A percentile compares a stretch with the other conserved stretches of the same genome.
Evolutionary conservation across 2,888 invertebrate genomes (phyloP).

Genomic region (Scaptomyza caliginosa): DNA sequence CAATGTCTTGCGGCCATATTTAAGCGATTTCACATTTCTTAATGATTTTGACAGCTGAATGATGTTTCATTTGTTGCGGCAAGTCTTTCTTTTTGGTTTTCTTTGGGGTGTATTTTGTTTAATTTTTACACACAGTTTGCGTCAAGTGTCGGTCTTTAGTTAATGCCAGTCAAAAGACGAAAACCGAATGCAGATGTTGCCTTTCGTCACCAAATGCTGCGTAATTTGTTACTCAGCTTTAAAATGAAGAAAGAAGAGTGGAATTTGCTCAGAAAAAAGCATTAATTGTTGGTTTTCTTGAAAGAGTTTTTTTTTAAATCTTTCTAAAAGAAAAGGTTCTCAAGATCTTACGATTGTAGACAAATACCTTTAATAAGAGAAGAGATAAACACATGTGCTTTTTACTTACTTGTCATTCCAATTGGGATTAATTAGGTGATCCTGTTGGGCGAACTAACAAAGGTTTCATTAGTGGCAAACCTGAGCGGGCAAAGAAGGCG

Average conservation of each 20-base stretch:
- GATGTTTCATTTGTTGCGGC: conserved; percentile 69
- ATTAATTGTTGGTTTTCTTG: too few relatives aligned
- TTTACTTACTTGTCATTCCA: background rate
- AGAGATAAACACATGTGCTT: background rate
- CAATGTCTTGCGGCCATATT: conserved; percentile 53
- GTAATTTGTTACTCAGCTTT: conserved; percentile 36
- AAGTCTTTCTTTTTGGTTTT: conserved; percentile 19
- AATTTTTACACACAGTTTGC: conserved; percentile 64
- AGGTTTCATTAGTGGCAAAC: conserved; percentile 63
- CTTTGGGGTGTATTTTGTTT: conserved; percentile 41
- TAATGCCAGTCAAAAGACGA: conserved; percentile 62
- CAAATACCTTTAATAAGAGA: too few relatives aligned
- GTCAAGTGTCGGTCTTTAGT: conserved; percentile 75
- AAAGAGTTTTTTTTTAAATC: background rate
- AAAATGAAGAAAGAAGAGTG: too few relatives aligned
- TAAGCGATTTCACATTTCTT: conserved; percentile 80
- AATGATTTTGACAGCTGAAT: conserved; percentile 82
- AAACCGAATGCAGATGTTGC: conserved; percentile 47
- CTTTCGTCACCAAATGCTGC: conserved; percentile 7
- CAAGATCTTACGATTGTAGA: too few relatives aligned
- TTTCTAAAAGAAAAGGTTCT: too few relatives aligned
- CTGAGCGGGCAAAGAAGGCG: conserved; percentile 39
- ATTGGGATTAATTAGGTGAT: conserved; percentile 58
- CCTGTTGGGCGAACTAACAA: conserved; percentile 43
- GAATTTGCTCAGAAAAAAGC: too few relatives aligned